Conservation (phyloP, 2,888 invertebrate genomes). For the Drosophila paucipuncta region DNA sequence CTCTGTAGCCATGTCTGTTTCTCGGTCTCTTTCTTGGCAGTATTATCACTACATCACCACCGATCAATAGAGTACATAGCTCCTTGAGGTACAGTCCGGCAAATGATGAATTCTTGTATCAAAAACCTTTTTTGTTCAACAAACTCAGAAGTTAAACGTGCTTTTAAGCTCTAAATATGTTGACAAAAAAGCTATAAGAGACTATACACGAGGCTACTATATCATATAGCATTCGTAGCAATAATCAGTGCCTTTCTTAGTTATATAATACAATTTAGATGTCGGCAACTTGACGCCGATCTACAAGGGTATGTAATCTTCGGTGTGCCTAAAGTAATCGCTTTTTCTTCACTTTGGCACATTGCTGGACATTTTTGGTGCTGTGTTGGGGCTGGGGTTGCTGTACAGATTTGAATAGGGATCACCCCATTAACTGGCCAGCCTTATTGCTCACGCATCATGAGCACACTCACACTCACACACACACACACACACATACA, state of each 20-base stretch:
- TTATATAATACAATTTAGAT: background rate
- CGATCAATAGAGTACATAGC: background rate
- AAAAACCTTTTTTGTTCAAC: background rate
- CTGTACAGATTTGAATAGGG: constrained; percentile 47
- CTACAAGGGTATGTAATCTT: background rate
- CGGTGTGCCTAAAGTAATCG: background rate
- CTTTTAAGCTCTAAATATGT: no score
- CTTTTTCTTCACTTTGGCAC: constrained; percentile 1
- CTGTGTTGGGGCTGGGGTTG: constrained; percentile 8
- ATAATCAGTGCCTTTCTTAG: background rate
- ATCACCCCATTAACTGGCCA: constrained; percentile 41
- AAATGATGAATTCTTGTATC: background rate
- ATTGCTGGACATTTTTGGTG: constrained; percentile 29
- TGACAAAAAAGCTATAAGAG: no score
- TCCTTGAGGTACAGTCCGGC: background rate
- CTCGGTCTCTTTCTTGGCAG: background rate
- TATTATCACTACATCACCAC: background rate
- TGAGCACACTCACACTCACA: background rate
- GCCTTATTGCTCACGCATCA: constrained; percentile 24
- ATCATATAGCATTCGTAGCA: background rate
- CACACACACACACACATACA: constrained; percentile 8
- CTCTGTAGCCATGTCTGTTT: background rate
- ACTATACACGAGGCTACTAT: no score
- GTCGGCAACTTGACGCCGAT: background rate
- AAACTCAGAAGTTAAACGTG: no score